phyloP scores from a whole-genome alignment of 2,888 invertebrate species.

The Hirtodrosophila duncani region DNA sequence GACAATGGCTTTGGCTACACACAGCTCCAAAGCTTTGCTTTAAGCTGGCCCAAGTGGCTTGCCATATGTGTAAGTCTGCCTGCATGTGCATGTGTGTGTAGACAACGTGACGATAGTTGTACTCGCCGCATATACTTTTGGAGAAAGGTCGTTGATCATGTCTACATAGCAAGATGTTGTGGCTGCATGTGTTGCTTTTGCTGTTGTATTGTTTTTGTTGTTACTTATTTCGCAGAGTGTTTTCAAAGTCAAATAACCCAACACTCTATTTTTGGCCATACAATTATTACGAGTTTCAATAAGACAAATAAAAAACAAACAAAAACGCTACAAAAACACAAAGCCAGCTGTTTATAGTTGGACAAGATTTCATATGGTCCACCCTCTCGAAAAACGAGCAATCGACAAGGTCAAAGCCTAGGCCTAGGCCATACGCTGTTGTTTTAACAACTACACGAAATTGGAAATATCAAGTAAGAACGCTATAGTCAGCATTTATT shows the following conservation, averaged over 20 bases:
- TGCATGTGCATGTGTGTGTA: slow-evolving; percentile 42
- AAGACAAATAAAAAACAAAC: no score
- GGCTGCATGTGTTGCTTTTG: slow-evolving; percentile 8
- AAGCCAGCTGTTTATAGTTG: slow-evolving; percentile 7
- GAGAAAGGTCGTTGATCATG: slow-evolving; percentile 73
- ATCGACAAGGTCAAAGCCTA: no score
- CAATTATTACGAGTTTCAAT: slow-evolving; percentile 64
- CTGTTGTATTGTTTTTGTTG: slow-evolving; percentile 11
- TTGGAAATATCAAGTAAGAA: no score
- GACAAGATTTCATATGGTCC: no score
- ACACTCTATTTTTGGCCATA: slow-evolving; percentile 58
- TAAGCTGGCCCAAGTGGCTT: slow-evolving; percentile 25
- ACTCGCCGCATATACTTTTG: slow-evolving; percentile 67
- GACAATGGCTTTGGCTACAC: slow-evolving; percentile 60
- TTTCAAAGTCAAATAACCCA: slow-evolving; percentile 57
- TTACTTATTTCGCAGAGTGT: slow-evolving; percentile 33
- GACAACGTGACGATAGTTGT: slow-evolving; percentile 71
- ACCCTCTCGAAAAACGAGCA: no score
- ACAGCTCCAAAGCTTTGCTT: slow-evolving; percentile 20
- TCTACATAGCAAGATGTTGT: slow-evolving; percentile 34
- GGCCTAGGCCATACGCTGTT: no score
- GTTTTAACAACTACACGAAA: no score
- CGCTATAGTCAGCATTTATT: no score
- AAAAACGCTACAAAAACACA: no score
- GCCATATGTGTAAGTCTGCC: slow-evolving; percentile 1